A percentile compares a stretch with the other conserved stretches of the same genome.
phyloP scores from a whole-genome alignment of 2,797 vertebrate genomes.

The Synaphobranchus kaupii region DNA sequence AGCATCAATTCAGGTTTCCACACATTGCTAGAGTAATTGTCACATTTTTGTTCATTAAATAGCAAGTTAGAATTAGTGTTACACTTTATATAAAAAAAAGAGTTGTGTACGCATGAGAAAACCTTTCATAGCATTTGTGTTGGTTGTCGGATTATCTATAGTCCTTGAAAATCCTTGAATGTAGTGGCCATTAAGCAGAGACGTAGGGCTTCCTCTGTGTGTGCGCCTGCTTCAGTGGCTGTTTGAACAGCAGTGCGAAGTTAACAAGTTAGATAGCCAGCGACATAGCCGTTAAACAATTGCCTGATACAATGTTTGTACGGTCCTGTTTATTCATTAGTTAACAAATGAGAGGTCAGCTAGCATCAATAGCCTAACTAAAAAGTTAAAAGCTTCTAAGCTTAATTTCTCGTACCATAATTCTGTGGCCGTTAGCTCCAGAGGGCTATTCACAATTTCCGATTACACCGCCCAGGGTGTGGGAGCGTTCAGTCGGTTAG shows the following conservation, averaged over 20 bases:
- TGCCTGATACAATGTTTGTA: neutral
- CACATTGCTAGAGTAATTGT: neutral
- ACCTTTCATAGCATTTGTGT: neutral
- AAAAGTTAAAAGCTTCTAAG: neutral
- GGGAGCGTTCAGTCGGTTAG: no score
- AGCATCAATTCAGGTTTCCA: neutral
- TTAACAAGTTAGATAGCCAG: neutral
- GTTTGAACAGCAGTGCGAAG: neutral
- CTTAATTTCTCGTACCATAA: neutral
- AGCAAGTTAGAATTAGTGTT: neutral
- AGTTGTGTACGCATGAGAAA: neutral
- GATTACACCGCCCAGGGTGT: no score
- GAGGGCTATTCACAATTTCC: no score
- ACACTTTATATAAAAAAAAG: neutral
- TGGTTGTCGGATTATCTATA: neutral
- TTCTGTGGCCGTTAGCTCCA: neutral
- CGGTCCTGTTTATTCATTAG: neutral
- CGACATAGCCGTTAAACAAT: neutral
- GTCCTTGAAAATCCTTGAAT: neutral
- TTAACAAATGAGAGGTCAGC: neutral
- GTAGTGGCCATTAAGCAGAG: neutral
- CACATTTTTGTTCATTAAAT: neutral
- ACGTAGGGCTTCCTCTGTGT: neutral
- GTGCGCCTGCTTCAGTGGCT: neutral
- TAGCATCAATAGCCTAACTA: neutral